Base-by-base conservation (phyloP, 1,140 invertebrate genomes). In the Brachionus rubens region DNA sequence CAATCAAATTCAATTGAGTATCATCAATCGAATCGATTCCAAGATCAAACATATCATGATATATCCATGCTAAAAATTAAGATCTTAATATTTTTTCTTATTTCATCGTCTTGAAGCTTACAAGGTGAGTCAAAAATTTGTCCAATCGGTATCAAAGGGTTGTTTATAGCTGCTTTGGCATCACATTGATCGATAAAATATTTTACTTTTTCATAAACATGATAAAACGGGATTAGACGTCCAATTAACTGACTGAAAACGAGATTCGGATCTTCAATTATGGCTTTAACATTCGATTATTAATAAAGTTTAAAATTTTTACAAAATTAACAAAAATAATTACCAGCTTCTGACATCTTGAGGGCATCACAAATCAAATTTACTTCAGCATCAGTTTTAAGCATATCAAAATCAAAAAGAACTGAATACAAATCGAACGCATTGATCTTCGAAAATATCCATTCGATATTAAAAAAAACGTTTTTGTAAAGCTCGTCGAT, bases 181-280 rank as follows among this genome's bases (percentile, higher is more conserved):
- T 84, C 83, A 77, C 81, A 81, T 59, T 82, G 80, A 12, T 80
- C 77, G n/a, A 83, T 80, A 2, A 83, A 79, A 26, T 77, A 77
- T 14, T 80, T 77, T n/a, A 83, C 80, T 68, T 82, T 80, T 28
- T 78, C 70, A 78, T 82, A 80, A n/a, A 78, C 78, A 28, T 79
- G 52, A 72, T 82, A 82, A 77, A 83, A 83, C 0, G 81, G 80
- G 7, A 83, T 75, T 10, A 83, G 78, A 72, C 80, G 81, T 0
- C 82, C 82, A 3, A 79, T 77, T 43, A 83, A 76, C 77, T 83
- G 81, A 14, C 80, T 77, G 7, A 81, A 78, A 47, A 83, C 1
- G 2, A 65, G n/a, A 41, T 65, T 65, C 24, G 36, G 16, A 65
- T 65, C 59, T 24, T 65, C 59, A 6, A 65, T 24, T 4, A 65